Percentiles rank a stretch among this genome's conserved stretches.
Conservation (phyloP, 2,888 invertebrate genomes). For the Yponomeuta plumbellus region DNA sequence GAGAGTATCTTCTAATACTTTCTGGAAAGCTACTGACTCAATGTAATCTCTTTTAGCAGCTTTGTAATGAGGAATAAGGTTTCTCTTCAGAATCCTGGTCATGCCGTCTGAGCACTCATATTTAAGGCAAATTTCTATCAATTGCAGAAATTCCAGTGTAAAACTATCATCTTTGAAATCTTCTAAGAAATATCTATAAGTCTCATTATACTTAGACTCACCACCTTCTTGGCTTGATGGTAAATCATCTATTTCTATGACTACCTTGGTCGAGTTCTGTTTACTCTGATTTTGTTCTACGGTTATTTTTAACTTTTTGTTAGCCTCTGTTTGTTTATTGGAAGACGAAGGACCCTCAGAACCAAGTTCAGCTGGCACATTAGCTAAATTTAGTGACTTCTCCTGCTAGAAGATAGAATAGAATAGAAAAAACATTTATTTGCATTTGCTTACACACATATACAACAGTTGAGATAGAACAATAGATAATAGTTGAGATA, state of each 20-base stretch:
- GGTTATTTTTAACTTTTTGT: neutral
- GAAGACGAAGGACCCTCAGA: neutral
- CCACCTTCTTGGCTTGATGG: neutral
- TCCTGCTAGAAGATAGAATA: neutral
- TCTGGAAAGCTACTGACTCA: constrained; percentile 33
- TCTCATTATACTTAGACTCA: neutral
- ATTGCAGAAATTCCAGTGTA: constrained; percentile 29
- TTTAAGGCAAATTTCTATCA: constrained; percentile 39
- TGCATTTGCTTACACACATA: too few species aligned
- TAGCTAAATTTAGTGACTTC: neutral
- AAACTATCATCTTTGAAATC: constrained; percentile 4
- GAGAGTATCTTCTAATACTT: constrained; percentile 31
- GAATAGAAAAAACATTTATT: too few species aligned
- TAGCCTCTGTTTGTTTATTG: neutral
- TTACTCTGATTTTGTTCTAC: neutral
- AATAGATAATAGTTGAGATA: too few species aligned
- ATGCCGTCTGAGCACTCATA: constrained; percentile 41
- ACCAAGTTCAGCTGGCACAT: neutral
- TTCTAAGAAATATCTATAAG: neutral
- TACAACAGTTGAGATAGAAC: too few species aligned
- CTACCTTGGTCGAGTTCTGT: constrained; percentile 6
- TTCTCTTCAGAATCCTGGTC: constrained; percentile 39
- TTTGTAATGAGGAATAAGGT: constrained; percentile 37
- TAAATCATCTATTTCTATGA: constrained; percentile 9
- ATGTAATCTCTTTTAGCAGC: constrained; percentile 33